Evolutionary conservation across 2,113 vertebrate species (phyloP).

Genomic region (Perca flavescens): DNA sequence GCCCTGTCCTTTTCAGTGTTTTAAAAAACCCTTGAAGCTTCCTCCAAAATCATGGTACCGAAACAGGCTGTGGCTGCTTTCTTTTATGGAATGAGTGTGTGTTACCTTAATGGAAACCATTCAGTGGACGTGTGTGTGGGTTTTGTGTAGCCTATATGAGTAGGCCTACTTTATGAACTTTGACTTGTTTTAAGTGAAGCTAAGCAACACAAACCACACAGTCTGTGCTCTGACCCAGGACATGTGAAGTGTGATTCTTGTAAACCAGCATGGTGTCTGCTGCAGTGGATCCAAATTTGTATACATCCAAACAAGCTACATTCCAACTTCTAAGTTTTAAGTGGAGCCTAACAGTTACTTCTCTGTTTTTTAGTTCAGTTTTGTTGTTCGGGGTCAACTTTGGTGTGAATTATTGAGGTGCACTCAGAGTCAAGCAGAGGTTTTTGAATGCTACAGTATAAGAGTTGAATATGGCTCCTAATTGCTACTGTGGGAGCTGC

Average conservation of each 20-base stretch:
- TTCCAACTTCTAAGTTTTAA: constrained; percentile 31
- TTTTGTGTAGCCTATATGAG: neutral
- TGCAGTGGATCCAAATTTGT: constrained; percentile 21
- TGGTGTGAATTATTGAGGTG: constrained; percentile 35
- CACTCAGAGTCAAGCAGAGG: constrained; percentile 51
- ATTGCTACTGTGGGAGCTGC: constrained; percentile 65
- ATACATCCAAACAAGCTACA: constrained; percentile 40
- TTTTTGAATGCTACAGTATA: constrained; percentile 47
- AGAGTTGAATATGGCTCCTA: constrained; percentile 58
- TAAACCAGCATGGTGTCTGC: constrained; percentile 51
- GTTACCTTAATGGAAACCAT: constrained; percentile 59
- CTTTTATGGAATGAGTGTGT: constrained; percentile 43
- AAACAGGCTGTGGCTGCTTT: constrained; percentile 57
- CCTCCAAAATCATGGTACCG: constrained; percentile 40
- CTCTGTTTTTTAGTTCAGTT: constrained; percentile 4
- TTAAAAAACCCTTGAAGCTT: constrained; percentile 45
- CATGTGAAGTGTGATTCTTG: constrained; percentile 48
- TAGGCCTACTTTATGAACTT: constrained; percentile 34
- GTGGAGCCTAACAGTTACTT: neutral
- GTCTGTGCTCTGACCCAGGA: constrained; percentile 34
- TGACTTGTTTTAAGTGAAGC: constrained; percentile 44
- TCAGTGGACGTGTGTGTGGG: neutral
- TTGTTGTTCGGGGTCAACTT: neutral
- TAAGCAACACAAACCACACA: constrained; percentile 40
- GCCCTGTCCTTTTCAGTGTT: constrained; percentile 17